These are phyloP conservation scores for Rhodinocichla rosea DNA, from an alignment of 2,113 vertebrate genomes.

Conservation along the genomic window DNA sequence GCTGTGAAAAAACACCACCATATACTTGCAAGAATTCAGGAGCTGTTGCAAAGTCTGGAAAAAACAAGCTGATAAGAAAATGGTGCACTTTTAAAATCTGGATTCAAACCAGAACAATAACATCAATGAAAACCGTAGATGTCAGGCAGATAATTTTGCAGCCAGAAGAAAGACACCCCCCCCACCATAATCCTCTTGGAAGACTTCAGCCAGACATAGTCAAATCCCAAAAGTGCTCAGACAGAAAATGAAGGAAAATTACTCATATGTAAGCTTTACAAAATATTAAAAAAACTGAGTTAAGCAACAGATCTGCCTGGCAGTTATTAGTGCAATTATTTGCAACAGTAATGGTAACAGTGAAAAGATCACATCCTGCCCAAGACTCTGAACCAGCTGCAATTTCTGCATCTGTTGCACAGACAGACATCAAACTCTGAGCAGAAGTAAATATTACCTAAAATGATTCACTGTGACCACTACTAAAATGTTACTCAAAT, in stretches of 20 bases:
- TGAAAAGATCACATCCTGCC: neutral
- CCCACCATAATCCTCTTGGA: neutral
- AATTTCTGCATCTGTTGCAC: neutral
- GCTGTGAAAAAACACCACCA: neutral
- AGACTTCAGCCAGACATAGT: neutral
- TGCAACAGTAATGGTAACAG: neutral
- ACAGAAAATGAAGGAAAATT: conserved; percentile 31
- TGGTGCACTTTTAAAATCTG: neutral
- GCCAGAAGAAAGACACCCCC: neutral
- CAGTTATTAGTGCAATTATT: neutral
- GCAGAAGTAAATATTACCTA: neutral
- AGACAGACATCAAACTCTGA: neutral
- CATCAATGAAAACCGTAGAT: conserved; percentile 13
- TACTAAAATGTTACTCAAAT: neutral
- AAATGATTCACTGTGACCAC: neutral
- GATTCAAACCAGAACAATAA: conserved; percentile 9
- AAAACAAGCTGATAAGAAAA: neutral
- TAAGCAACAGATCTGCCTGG: neutral
- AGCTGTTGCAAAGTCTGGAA: neutral
- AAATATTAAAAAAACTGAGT: neutral
- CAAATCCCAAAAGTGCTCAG: neutral
- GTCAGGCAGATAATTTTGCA: neutral
- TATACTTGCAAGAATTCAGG: neutral
- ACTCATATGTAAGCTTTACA: neutral
- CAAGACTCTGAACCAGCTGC: neutral